These are phyloP conservation scores for Cephus cinctus DNA, from an alignment of 1,140 invertebrate genomes.

Conservation along the genomic window DNA sequence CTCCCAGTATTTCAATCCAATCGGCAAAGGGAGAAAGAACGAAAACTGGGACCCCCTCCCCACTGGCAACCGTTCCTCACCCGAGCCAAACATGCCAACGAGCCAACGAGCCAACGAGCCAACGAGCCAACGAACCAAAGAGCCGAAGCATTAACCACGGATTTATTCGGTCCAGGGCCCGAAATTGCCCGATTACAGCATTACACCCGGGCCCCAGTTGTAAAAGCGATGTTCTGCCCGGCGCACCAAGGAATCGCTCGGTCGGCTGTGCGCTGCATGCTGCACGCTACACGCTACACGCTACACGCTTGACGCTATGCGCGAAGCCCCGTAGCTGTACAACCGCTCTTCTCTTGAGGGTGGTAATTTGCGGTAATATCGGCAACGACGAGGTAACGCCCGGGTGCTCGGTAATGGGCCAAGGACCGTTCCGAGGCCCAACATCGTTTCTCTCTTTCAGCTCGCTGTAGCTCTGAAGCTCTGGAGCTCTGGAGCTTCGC, in stretches of 20 bases:
- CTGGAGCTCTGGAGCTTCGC: conserved; percentile 16
- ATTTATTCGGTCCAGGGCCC: conserved; percentile 49
- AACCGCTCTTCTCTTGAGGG: conserved; percentile 50
- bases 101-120: too few species aligned
- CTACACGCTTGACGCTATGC: too few species aligned
- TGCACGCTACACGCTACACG: too few species aligned
- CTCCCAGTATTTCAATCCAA: conserved; percentile 29
- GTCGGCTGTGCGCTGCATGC: conserved; percentile 1
- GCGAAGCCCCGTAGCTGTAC: background rate
- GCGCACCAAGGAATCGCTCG: conserved; percentile 33
- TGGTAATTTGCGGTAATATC: conserved; percentile 58
- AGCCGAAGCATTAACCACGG: conserved; percentile 46
- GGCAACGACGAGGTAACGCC: conserved; percentile 49
- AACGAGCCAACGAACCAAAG: too few species aligned
- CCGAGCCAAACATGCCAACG: too few species aligned
- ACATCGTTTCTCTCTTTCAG: too few species aligned
- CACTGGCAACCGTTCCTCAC: conserved; percentile 5
- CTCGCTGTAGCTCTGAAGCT: too few species aligned
- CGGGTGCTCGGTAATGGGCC: conserved; percentile 37
- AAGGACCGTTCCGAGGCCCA: conserved; percentile 12
- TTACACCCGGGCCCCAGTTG: conserved; percentile 44
- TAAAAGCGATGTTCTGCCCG: conserved; percentile 41
- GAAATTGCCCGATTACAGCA: conserved; percentile 55
- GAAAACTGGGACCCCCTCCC: conserved; percentile 7
- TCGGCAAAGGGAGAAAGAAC: background rate